Conservation (phyloP, 1,140 invertebrate genomes). For the Homarus americanus region DNA sequence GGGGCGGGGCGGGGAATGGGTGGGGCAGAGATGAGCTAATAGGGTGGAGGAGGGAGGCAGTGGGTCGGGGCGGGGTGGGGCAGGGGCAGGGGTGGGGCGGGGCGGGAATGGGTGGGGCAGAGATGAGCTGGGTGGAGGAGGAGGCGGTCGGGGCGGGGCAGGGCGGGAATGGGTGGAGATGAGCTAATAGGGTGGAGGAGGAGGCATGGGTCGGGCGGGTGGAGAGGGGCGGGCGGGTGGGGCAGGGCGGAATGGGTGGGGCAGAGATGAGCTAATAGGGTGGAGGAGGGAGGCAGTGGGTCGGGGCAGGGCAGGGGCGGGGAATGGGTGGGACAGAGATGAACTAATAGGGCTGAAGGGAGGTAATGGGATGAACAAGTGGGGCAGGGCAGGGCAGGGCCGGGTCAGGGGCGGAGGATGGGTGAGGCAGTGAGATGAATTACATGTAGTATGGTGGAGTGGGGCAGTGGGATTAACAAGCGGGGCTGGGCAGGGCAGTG, state of each 20-base stretch:
- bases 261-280: not conserved
- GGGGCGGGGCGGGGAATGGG: conserved; percentile 19
- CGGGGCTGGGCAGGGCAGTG: not conserved
- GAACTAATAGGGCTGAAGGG: not conserved
- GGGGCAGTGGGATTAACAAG: not conserved
- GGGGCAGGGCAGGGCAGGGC: no score
- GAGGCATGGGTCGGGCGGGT: not conserved
- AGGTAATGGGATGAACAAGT: not conserved
- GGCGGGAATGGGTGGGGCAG: no score
- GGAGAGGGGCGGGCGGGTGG: no score
- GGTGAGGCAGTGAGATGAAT: no score
- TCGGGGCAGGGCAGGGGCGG: not conserved
- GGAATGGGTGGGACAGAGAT: not conserved
- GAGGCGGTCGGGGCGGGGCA: not conserved
- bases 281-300: not conserved
- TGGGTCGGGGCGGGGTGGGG: no score
- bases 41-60: conserved; percentile 6
- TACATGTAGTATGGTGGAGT: no score
- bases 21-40: not conserved
- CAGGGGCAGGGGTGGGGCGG: no score
- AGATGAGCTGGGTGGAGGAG: not conserved
- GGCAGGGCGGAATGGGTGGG: no score
- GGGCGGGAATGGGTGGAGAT: no score
- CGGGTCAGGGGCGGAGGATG: no score
- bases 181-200: no score